These are phyloP conservation scores for Hirundo rustica DNA, from an alignment of 2,797 vertebrate species.

Conservation along the genomic window DNA sequence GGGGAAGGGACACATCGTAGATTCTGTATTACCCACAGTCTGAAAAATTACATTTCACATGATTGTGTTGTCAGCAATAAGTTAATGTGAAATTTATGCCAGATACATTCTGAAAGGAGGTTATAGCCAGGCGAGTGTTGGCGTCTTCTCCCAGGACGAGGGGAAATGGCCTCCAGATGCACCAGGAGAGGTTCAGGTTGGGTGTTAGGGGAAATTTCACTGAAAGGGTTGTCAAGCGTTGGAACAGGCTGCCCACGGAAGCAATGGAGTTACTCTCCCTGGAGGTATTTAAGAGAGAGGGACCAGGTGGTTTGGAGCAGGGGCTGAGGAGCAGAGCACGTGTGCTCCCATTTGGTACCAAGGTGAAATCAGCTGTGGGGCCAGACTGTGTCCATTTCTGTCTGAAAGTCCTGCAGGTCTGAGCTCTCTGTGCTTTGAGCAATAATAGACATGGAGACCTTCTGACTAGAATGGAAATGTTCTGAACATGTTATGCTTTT, in stretches of 20 bases:
- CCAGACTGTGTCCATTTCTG: neutral
- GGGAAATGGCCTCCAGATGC: neutral
- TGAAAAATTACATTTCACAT: neutral
- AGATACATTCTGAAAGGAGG: neutral
- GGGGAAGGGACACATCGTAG: neutral
- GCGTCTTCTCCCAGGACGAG: neutral
- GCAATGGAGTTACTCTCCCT: neutral
- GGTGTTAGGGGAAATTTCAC: neutral
- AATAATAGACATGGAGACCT: neutral
- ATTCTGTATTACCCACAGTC: neutral
- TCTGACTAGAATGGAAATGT: neutral
- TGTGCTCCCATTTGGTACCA: neutral
- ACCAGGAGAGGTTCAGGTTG: neutral
- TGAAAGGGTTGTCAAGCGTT: neutral
- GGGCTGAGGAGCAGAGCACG: neutral
- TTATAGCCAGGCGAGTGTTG: accelerated
- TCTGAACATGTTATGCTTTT: neutral
- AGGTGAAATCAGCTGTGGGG: neutral
- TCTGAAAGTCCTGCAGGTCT: neutral
- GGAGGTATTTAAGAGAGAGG: neutral
- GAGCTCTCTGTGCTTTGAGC: neutral
- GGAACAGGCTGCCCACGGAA: neutral
- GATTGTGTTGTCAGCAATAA: neutral
- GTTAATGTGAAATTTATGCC: neutral
- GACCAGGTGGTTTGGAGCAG: neutral